phyloP scores from a whole-genome alignment of 2,797 vertebrate species.

The Sebastes hubbsi region DNA sequence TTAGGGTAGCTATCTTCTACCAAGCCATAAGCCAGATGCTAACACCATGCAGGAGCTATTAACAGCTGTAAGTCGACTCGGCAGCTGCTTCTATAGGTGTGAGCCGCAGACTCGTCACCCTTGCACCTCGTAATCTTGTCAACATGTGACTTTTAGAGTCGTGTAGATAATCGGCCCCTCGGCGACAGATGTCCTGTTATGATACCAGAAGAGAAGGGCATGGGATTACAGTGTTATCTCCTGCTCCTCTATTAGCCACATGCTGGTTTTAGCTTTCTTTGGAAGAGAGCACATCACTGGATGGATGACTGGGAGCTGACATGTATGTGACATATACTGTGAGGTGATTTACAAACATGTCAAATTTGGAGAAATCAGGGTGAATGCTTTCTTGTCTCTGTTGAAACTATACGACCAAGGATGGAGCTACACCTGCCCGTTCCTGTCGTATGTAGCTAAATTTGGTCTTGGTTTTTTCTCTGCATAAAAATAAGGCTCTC shows the following conservation, averaged over 20 bases:
- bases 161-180: conserved; percentile 53
- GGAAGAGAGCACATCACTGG: not conserved
- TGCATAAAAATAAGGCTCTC: conserved; percentile 3
- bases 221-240: conserved; percentile 42
- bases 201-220: conserved; percentile 47
- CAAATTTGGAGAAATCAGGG: not conserved
- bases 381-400: not conserved
- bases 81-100: conserved; percentile 67
- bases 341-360: not conserved
- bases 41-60: conserved; percentile 51
- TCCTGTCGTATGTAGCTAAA: not conserved
- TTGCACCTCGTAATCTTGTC: conserved; percentile 67
- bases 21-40: conserved; percentile 47
- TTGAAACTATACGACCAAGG: not conserved
- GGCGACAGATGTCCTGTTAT: conserved; percentile 58
- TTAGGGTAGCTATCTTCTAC: conserved; percentile 41
- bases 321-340: not conserved
- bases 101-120: conserved; percentile 53
- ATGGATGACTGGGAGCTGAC: not conserved
- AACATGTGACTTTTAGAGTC: conserved; percentile 64
- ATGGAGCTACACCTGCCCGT: not conserved
- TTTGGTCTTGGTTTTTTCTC: not conserved
- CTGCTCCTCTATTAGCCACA: conserved; percentile 14
- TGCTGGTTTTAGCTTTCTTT: conserved; percentile 13
- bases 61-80: conserved; percentile 54